These are phyloP conservation scores for Monopterus albus DNA, from an alignment of 2,113 vertebrate genomes.

Conservation along the genomic window DNA sequence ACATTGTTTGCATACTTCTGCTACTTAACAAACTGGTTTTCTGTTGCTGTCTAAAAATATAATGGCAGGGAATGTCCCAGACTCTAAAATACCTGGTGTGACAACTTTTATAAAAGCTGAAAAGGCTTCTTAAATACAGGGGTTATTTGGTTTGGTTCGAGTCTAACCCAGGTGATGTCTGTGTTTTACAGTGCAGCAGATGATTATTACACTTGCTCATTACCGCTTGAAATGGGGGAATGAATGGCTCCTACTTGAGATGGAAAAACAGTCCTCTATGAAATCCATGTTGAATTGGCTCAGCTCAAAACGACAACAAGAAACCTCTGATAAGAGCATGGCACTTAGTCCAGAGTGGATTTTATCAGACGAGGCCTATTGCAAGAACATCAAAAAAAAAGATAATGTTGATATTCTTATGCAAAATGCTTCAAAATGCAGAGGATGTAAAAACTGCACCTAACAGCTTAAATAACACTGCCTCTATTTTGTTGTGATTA, in stretches of 20 bases:
- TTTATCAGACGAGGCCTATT: constrained; percentile 36
- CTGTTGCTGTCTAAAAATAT: neutral
- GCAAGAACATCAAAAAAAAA: constrained; percentile 7
- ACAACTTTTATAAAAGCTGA: neutral
- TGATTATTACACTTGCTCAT: constrained; percentile 60
- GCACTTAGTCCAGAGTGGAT: constrained; percentile 22
- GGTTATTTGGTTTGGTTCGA: constrained; percentile 39
- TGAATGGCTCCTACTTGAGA: constrained; percentile 52
- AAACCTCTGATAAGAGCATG: constrained; percentile 43
- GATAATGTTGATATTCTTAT: neutral
- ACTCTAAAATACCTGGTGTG: neutral
- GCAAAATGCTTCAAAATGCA: neutral
- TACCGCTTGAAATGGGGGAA: constrained; percentile 64
- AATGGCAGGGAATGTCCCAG: neutral
- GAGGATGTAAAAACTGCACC: neutral
- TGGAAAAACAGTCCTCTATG: constrained; percentile 54
- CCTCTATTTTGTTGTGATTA: neutral
- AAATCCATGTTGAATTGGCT: constrained; percentile 58
- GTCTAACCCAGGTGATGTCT: constrained; percentile 52
- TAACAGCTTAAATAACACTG: neutral
- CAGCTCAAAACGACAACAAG: constrained; percentile 20
- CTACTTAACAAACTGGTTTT: neutral
- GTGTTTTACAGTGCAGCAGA: constrained; percentile 34
- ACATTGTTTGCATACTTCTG: neutral
- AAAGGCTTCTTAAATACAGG: constrained; percentile 55